Evolutionary conservation across 2,888 invertebrate genomes (phyloP), one percentile per base, ranked within the genome.

Genomic region (Philaethria dido): DNA sequence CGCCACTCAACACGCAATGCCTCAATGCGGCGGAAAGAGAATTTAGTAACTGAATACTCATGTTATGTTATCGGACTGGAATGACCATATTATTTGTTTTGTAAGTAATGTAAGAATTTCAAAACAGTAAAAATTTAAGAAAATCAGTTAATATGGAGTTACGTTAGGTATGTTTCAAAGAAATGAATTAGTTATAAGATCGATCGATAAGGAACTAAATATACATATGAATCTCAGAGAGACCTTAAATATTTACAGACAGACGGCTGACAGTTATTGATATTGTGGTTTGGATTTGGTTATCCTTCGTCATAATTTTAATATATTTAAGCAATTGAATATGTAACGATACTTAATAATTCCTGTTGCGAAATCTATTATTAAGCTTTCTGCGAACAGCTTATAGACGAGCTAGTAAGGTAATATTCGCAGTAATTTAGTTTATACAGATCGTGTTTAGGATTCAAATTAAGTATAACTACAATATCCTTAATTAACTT

Each of bases 141-240:
- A 33, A 33, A 33, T 8, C 4, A 8, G 9, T 33, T 33, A 33
- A 33, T 33, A 1, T 33, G 33, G 1, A 33, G 9, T 6, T 8
- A 3, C 33, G n/a, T 8, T 1, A 33, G 1, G 14, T 39, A 4
- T 39, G 6, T 9, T 20, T 22, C 5, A 39, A 22, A 14, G 20
- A 39, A 20, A 1, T 55, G 8, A 39, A 55, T 55, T 39, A 55
- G 39, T 39, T 55, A 55, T 55, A 1, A 39, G 3, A 36, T 20
- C 69, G 68, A 72, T 75, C 72, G 72, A 72, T 72, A 72, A 68
- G 59, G 70, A 69, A 57, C 71, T 72, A 73, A 72, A 74, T 71
- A 72, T 72, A 52, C n/a, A n/a, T 0, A 1, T 62, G 64, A 62
- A 39, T 69, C 66, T 69, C 62, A 63, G 42, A 62, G 66, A 64